Evolutionary conservation across 2,888 invertebrate genomes (phyloP).

Genomic region (Thymelicus acteon): DNA sequence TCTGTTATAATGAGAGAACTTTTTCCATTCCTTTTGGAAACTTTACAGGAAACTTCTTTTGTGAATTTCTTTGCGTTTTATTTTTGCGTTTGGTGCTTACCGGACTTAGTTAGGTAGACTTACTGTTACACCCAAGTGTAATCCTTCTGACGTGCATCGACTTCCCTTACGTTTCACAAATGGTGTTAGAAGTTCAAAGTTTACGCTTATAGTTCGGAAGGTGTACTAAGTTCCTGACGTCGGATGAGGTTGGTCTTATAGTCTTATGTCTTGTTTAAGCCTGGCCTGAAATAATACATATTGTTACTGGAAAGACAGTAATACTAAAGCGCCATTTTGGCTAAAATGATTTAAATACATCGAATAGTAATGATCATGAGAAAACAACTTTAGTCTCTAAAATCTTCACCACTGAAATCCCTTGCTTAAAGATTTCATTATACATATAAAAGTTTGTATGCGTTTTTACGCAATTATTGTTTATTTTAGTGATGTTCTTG

Average conservation of each 20-base stretch:
- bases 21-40: slow-evolving; percentile 70
- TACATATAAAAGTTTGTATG: no score
- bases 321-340: no score
- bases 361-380: no score
- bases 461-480: no score
- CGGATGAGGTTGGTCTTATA: background rate
- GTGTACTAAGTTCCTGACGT: background rate
- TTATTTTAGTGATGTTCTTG: no score
- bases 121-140: slow-evolving; percentile 37
- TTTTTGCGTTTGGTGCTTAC: slow-evolving; percentile 51
- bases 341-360: no score
- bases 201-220: background rate
- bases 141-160: background rate
- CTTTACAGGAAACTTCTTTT: slow-evolving; percentile 51
- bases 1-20: slow-evolving; percentile 76
- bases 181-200: background rate
- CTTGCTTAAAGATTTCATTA: no score
- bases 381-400: no score
- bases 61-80: slow-evolving; percentile 58
- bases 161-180: background rate
- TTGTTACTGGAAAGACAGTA: no score
- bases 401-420: no score
- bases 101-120: slow-evolving; percentile 48
- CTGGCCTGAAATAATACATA: no score
- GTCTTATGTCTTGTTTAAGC: no score